These are phyloP conservation scores for Microcebus murinus DNA, from an alignment of 2,113 vertebrate genomes.

Conservation along the genomic window DNA sequence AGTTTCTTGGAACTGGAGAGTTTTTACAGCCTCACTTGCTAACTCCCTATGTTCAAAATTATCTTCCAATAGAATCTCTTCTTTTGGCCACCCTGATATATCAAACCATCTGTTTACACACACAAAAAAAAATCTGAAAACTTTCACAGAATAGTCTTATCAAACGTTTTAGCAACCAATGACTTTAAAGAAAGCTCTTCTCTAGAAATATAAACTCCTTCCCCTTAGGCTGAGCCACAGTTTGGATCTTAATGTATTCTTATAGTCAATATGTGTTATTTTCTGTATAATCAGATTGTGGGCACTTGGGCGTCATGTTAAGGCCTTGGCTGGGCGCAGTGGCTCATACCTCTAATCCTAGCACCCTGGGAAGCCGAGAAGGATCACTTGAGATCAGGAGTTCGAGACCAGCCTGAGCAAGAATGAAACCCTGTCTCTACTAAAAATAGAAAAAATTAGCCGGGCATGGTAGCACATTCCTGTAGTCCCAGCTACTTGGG, in stretches of 20 bases:
- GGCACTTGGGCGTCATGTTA: not conserved
- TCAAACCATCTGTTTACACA: not conserved
- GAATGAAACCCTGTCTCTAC: no score
- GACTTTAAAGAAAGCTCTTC: not conserved
- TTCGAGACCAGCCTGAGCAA: no score
- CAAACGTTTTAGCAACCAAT: not conserved
- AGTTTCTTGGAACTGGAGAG: not conserved
- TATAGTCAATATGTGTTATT: not conserved
- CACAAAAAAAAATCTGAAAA: not conserved
- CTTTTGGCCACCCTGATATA: not conserved
- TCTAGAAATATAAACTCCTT: not conserved
- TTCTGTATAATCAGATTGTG: not conserved
- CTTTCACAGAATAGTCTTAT: not conserved
- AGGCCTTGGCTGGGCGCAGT: not conserved
- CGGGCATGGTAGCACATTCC: no score
- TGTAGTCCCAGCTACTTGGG: no score
- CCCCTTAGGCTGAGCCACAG: not conserved
- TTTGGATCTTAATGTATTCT: not conserved
- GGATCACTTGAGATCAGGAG: no score
- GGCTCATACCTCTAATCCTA: no score
- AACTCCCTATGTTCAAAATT: not conserved
- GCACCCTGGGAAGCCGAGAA: no score
- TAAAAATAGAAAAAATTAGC: no score
- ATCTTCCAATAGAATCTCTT: not conserved
- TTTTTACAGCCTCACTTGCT: not conserved